These are phyloP conservation scores for Vesta saturnalis DNA, from an alignment of 2,888 invertebrate genomes.

Conservation along the genomic window DNA sequence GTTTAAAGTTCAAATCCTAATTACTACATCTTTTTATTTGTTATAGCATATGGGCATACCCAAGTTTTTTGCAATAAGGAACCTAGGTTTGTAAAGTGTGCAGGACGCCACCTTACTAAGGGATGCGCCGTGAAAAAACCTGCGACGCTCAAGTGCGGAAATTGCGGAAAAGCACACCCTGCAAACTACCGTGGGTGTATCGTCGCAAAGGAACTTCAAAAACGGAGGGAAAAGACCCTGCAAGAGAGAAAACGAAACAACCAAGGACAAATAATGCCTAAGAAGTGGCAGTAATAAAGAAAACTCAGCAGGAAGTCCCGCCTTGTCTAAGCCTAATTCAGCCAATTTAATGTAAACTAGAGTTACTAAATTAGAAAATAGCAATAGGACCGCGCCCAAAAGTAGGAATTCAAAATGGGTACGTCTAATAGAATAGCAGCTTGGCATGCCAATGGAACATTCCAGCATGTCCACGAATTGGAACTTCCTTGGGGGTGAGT, in stretches of 20 bases:
- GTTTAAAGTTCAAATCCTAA: too few species aligned
- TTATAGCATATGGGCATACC: slow-evolving; percentile 15
- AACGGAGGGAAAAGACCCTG: slow-evolving; percentile 20
- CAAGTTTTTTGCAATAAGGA: slow-evolving; percentile 10
- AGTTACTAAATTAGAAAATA: too few species aligned
- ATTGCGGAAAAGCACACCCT: slow-evolving; percentile 30
- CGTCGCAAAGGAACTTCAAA: slow-evolving; percentile 24
- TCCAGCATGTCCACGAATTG: too few species aligned
- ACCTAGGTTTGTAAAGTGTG: slow-evolving; percentile 38
- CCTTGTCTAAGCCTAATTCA: too few species aligned
- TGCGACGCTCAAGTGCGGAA: slow-evolving; percentile 27
- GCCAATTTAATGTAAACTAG: too few species aligned
- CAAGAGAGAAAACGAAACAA: slow-evolving; percentile 10
- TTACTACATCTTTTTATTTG: too few species aligned
- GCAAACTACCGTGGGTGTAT: slow-evolving; percentile 39
- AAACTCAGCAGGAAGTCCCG: background rate
- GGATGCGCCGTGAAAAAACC: too few species aligned
- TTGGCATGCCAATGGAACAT: too few species aligned
- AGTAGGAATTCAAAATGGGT: too few species aligned
- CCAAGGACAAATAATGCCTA: background rate
- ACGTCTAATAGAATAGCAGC: too few species aligned
- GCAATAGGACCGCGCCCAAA: too few species aligned
- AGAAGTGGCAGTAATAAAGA: background rate
- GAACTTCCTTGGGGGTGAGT: too few species aligned
- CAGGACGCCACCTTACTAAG: slow-evolving; percentile 28